A percentile compares a stretch with the other conserved stretches of the same genome.
These are phyloP conservation scores for Bungarus multicinctus DNA, from an alignment of 2,113 vertebrate species.

Conservation along the genomic window DNA sequence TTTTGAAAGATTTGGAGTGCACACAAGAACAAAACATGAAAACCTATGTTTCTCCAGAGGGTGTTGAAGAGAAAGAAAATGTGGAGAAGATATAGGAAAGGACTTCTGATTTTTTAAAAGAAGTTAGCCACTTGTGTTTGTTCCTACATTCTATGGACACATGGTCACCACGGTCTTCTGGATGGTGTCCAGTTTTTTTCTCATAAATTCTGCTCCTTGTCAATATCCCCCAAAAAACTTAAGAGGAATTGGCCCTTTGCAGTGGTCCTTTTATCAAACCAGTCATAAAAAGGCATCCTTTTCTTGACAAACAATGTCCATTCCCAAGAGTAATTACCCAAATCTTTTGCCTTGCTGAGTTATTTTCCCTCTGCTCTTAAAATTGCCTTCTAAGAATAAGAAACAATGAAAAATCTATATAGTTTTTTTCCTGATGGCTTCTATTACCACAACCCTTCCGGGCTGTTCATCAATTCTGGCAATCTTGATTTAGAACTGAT, in stretches of 20 bases:
- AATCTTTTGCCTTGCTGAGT: not conserved
- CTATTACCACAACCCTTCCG: not conserved
- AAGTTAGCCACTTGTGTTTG: not conserved
- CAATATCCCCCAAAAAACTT: not conserved
- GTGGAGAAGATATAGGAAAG: not conserved
- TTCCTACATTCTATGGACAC: not conserved
- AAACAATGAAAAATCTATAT: not conserved
- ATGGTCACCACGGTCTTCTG: not conserved
- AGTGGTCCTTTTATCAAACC: not conserved
- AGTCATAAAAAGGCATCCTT: not conserved
- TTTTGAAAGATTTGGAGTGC: not conserved
- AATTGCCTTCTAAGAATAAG: not conserved
- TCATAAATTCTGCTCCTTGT: not conserved
- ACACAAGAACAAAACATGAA: not conserved
- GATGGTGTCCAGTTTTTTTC: not conserved
- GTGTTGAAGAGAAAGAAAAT: not conserved
- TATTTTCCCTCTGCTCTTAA: not conserved
- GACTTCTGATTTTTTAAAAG: not conserved
- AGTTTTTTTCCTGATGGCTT: not conserved
- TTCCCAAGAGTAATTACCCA: not conserved
- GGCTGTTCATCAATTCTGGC: conserved; percentile 1
- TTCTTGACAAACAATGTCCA: not conserved
- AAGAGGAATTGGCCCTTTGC: not conserved
- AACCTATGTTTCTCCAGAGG: not conserved
- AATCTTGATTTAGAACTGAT: not conserved